Evolutionary conservation across 2,797 vertebrate genomes (phyloP), one percentile per base, ranked within the genome.

Genomic region (Myripristis murdjan): DNA sequence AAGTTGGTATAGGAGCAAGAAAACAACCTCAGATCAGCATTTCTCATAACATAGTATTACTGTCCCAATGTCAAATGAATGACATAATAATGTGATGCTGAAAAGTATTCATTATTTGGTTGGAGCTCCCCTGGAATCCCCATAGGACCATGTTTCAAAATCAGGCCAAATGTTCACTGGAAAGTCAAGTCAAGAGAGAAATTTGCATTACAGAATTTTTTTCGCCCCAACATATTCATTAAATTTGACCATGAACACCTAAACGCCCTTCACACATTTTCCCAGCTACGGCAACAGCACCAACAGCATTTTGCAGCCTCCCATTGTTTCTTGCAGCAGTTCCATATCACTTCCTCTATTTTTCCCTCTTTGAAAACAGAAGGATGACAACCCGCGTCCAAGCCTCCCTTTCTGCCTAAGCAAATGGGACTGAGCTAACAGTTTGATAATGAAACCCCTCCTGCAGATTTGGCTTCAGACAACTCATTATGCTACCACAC

Each of bases 391-490:
- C 14, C 54, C 11, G 2, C 7, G 43, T 18, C 5, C n/a, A 51
- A 24, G 0, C 23, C 22, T 6, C 37, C 6, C 15, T 22, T 14
- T 3, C 46, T 48, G 31, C 31, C 56, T 59, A 65, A 78, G 73
- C 54, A 79, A 44, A n/a, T 51, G 49, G 70, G 56, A 22, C 49
- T 0, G 47, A 78, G 51, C 59, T 64, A 56, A 60, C 53, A 54
- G 48, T 73, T 68, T 44, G 28, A 62, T 75, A 63, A 80, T 79
- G 47, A 83, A 69, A 41, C 3, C 59, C 37, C 60, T 56, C 57
- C 65, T 39, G 43, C 43, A 62, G 64, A 52, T 82, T 39, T 67
- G 71, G 71, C 71, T 74, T 64, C 65, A 79, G 70, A 81, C 64
- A 74, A 75, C 77, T 73, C 58, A 31, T 55, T 66, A 46, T 28